phyloP scores from a whole-genome alignment of 2,113 vertebrate species.

The Eurystomus gularis region DNA sequence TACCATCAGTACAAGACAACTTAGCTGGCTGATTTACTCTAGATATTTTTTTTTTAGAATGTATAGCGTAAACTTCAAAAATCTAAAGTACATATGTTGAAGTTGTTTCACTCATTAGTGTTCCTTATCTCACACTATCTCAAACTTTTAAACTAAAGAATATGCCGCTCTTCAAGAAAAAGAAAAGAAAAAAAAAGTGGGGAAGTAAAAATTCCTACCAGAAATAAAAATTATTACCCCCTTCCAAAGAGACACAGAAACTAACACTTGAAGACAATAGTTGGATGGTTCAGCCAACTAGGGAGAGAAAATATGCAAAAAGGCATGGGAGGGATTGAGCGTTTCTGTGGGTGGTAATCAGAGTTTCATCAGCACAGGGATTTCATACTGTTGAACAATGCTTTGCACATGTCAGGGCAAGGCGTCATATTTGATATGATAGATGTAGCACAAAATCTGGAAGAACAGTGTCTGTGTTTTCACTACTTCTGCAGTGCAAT shows the following conservation, averaged over 20 bases:
- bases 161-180: neutral
- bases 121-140: neutral
- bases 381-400: neutral
- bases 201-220: neutral
- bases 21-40: neutral
- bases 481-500: neutral
- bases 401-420: neutral
- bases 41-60: neutral
- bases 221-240: neutral
- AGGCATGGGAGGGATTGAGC: neutral
- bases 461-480: neutral
- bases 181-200: neutral
- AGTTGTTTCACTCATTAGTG: neutral
- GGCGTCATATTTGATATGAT: neutral
- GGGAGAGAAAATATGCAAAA: neutral
- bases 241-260: neutral
- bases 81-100: neutral
- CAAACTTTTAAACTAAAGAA: neutral
- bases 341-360: neutral
- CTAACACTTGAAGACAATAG: neutral
- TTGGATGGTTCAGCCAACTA: neutral
- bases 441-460: neutral
- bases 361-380: neutral
- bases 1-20: neutral
- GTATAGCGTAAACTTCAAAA: neutral